These are phyloP conservation scores for Tragelaphus imberbis DNA, from an alignment of 2,113 vertebrate species.

Conservation along the genomic window DNA sequence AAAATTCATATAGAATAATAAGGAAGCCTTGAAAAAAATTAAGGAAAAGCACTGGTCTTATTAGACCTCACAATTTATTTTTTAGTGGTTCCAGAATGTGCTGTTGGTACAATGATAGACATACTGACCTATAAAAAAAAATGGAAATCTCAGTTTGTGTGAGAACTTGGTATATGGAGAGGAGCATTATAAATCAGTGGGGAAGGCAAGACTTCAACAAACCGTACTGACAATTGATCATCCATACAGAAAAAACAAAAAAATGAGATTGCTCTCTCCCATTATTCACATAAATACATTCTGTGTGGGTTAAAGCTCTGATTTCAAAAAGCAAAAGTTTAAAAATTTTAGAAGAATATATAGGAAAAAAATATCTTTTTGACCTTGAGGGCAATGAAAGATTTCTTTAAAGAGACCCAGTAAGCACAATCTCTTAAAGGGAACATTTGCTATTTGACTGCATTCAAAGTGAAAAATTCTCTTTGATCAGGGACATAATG, in stretches of 20 bases:
- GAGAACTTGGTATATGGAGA: background rate
- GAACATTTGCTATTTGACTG: constrained; percentile 14
- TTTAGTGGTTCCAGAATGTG: background rate
- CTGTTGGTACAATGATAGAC: background rate
- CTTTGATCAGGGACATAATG: background rate
- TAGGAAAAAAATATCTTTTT: background rate
- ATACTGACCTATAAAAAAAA: background rate
- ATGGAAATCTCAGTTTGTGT: background rate
- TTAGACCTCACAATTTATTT: background rate
- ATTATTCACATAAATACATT: background rate
- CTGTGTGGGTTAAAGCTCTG: background rate
- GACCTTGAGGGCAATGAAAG: background rate
- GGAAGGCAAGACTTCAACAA: background rate
- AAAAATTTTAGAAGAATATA: constrained; percentile 13
- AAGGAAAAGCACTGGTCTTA: background rate
- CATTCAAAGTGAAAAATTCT: constrained; percentile 24
- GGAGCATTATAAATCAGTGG: background rate
- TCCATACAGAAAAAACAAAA: background rate
- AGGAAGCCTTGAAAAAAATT: background rate
- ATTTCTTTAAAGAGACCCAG: constrained; percentile 15
- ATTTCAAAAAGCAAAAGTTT: constrained; percentile 21
- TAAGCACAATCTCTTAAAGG: background rate
- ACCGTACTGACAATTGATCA: background rate
- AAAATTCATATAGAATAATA: background rate
- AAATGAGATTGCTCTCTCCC: background rate